Evolutionary conservation across 2,113 vertebrate genomes (phyloP), one percentile per base, ranked within the genome.

Genomic region (Corapipo altera): DNA sequence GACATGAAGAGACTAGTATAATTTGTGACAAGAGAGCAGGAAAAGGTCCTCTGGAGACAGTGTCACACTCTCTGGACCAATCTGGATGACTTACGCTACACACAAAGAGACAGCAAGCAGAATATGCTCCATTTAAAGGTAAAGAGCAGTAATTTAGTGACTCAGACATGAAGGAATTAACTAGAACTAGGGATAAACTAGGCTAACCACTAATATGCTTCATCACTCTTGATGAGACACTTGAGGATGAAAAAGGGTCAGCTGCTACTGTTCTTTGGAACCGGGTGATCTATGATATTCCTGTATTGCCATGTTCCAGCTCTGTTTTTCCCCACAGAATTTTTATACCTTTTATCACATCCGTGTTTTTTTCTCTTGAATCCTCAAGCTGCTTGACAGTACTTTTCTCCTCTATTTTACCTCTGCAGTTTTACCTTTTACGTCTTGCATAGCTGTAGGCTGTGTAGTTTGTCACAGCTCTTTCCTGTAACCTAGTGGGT

Each of bases 151-250:
- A 28, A 37, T 83, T 86, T 79, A 12, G 54, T 78, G 61, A 5
- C 19, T 54, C 23, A 92, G 41, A 27, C 16, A 19, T 12, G 33
- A 59, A 79, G 30, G 6, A 72, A 21, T 15, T 52, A 48, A 37
- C 14, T 84, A 48, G 54, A 88, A 73, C 18, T 26, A 44, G 21
- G 0, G 5, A 12, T n/a, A 24, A 59, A 4, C 9, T 41, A 48
- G 28, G 30, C 18, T 64, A 17, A 64, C 10, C 6, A 3, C 35
- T 75, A 10, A n/a, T 22, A 33, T 16, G 6, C 3, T 64, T 30
- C 22, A 43, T 20, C 18, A 33, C 4, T 19, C 43, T 37, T 0
- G 0, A 7, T 32, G 48, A 55, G 15, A 11, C 32, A 8, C 5
- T 11, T 55, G 9, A 15, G 51, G 44, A 66, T 24, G 15, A 33